Evolutionary conservation across 2,888 invertebrate species (phyloP).

Genomic region (Idaea biselata): DNA sequence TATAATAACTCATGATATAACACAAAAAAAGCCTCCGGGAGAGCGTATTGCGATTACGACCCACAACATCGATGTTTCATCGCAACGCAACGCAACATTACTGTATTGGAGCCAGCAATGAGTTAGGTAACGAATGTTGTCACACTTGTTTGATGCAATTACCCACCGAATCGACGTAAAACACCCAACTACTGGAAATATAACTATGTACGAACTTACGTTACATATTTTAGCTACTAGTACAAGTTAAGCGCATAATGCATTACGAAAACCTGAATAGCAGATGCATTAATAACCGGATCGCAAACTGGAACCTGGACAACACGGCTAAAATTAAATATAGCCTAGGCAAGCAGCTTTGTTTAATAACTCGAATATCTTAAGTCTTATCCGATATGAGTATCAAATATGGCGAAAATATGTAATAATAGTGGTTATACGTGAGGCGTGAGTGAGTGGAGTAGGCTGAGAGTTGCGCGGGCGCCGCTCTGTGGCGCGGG

Average conservation of each 20-base stretch:
- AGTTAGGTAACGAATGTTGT: conserved; percentile 73
- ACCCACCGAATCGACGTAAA: conserved; percentile 56
- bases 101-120: conserved; percentile 57
- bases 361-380: conserved; percentile 3
- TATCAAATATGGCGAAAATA: conserved; percentile 56
- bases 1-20: conserved; percentile 40
- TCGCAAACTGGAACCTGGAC: conserved; percentile 13
- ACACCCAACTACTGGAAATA: conserved; percentile 40
- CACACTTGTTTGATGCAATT: conserved; percentile 70
- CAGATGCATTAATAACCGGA: conserved; percentile 25
- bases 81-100: conserved; percentile 42
- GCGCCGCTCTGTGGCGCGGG: conserved; percentile 32
- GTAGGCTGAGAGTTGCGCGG: conserved; percentile 25
- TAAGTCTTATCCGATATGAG: conserved; percentile 3
- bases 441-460: conserved; percentile 39
- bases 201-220: conserved; percentile 24
- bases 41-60: conserved; percentile 45
- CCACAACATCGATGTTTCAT: conserved; percentile 55
- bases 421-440: conserved; percentile 63
- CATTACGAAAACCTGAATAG: conserved; percentile 23
- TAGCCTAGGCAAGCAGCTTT: conserved; percentile 7
- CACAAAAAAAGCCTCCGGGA: conserved; percentile 41
- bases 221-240: conserved; percentile 9
- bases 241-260: conserved; percentile 14
- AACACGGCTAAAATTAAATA: neutral